Evolutionary conservation across 2,113 vertebrate genomes (phyloP), one percentile per base, ranked within the genome.

Genomic region (Alligator mississippiensis): DNA sequence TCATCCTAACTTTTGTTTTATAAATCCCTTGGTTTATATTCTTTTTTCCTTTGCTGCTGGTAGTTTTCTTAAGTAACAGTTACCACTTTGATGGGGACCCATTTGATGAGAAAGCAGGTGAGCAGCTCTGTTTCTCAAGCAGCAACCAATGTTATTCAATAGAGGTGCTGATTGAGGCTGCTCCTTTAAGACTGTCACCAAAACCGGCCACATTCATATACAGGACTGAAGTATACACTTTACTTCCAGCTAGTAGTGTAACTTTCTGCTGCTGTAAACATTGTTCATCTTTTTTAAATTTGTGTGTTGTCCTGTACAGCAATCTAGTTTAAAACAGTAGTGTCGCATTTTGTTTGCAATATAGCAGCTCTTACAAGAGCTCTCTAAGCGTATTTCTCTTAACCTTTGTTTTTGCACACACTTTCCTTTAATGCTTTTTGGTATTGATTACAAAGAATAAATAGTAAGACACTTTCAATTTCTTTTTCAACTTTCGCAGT

Each of bases 401-500:
- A 77, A 84, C n/a, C 81, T 85, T 90, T 15, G 30, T 25, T 95
- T 80, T 54, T 38, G 3, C 85, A 84, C 79, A 64, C 27, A 9
- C 47, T 64, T 60, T 77, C 57, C 59, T 61, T 54, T 24, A 80
- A 5, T 77, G 12, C 10, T 88, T 80, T 77, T 47, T 72, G 11
- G 9, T 77, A 22, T 70, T 64, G 54, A 22, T 89, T 90, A 68
- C 76, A 27, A 64, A 83, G 90, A 62, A 5, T 0, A 24, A 79
- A 21, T 3, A 28, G 74, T 47, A 38, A 79, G 93, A 86, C 47
- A 12, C 17, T 9, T 2, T 63, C 38, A 30, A 5, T 24, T 27
- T 25, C 34, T 30, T 12, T 3, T 87, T 87, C 77, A 60, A 88
- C 61, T 95, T 63, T 90, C 97, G 92, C 97, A 99, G 99, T 99